phyloP scores from a whole-genome alignment of 2,113 vertebrate genomes.

The Chionomys nivalis region DNA sequence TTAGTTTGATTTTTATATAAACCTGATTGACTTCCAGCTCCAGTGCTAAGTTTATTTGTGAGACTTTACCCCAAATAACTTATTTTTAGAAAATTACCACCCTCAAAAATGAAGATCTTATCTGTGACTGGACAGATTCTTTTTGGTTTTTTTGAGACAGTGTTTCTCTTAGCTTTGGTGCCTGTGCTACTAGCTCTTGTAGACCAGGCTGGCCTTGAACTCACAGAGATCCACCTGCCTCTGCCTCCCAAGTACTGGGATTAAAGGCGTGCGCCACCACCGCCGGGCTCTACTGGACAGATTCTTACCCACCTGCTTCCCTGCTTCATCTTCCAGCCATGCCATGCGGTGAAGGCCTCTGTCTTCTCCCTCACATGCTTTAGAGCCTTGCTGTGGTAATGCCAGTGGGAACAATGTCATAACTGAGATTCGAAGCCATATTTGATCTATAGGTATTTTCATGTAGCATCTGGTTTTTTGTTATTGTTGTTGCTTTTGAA shows the following conservation, averaged over 20 bases:
- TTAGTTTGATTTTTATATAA: neutral
- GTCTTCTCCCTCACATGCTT: neutral
- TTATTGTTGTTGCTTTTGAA: neutral
- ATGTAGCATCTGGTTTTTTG: neutral
- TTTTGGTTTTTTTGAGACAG: too few relatives aligned
- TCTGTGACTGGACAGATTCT: neutral
- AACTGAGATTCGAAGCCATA: neutral
- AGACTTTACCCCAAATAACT: neutral
- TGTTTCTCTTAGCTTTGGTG: too few relatives aligned
- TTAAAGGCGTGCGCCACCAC: too few relatives aligned
- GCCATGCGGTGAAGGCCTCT: neutral
- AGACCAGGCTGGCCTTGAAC: too few relatives aligned
- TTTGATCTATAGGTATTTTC: neutral
- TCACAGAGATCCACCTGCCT: too few relatives aligned
- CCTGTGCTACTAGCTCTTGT: too few relatives aligned
- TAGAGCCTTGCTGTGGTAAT: neutral
- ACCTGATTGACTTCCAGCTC: neutral
- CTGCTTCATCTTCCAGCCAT: neutral
- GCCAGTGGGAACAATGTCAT: neutral
- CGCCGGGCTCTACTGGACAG: too few relatives aligned
- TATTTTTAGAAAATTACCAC: neutral
- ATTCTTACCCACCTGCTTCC: neutral
- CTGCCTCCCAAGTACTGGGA: too few relatives aligned
- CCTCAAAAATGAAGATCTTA: neutral
- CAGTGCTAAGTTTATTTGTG: neutral